A percentile compares a stretch with the other conserved stretches of the same genome.
Evolutionary conservation across 2,888 invertebrate genomes (phyloP).

Genomic region (Branchipolynoe longqiensis): DNA sequence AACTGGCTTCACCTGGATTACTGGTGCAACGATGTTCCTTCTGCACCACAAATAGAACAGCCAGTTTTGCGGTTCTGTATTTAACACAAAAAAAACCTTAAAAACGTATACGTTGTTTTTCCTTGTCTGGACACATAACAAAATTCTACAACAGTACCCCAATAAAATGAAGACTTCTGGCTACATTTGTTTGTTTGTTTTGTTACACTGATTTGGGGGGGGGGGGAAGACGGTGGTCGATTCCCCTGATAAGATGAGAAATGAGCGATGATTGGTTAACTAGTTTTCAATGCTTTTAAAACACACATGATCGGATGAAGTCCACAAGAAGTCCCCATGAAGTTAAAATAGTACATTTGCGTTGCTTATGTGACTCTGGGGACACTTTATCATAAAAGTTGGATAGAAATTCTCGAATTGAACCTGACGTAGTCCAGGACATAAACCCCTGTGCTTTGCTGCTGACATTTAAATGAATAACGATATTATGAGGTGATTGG

Average conservation of each 20-base stretch:
- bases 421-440: not conserved
- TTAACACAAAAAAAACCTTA: too few relatives aligned
- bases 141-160: constrained; percentile 14
- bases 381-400: not conserved
- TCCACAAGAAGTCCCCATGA: constrained; percentile 20
- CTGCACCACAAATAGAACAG: constrained; percentile 18
- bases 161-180: constrained; percentile 19
- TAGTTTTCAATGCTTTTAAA: constrained; percentile 20
- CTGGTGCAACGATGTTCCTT: constrained; percentile 6
- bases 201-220: not conserved
- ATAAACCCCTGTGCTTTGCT: constrained; percentile 1
- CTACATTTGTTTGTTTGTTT: not conserved
- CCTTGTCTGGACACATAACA: constrained; percentile 8
- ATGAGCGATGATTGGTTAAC: constrained; percentile 21
- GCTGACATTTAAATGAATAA: not conserved
- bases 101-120: not conserved
- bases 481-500: not conserved
- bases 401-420: constrained; percentile 6
- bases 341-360: constrained; percentile 19
- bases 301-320: constrained; percentile 15
- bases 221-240: constrained; percentile 1
- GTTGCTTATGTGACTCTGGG: constrained; percentile 27
- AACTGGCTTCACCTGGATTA: constrained; percentile 10
- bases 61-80: constrained; percentile 7
- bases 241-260: constrained; percentile 16